Percentiles rank a stretch among this genome's conserved stretches.
Evolutionary conservation across 2,888 invertebrate species (phyloP).

Genomic region (Anticlea derivata): DNA sequence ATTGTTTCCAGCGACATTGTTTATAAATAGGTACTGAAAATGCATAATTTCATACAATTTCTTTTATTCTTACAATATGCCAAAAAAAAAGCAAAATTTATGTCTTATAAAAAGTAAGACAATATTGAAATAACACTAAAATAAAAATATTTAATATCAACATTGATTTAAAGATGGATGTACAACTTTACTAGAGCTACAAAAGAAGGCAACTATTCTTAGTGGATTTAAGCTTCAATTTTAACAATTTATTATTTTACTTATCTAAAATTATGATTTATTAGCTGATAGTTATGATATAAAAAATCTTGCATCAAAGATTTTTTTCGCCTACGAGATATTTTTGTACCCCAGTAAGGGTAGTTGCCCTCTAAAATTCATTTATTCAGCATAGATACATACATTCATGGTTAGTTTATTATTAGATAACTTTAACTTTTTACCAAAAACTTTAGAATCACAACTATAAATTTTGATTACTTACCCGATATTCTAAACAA

Average conservation of each 20-base stretch:
- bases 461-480: slow-evolving; percentile 55
- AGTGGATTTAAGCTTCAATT: slow-evolving; percentile 11
- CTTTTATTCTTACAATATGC: slow-evolving; percentile 45
- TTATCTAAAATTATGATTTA: background rate
- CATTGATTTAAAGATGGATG: slow-evolving; percentile 49
- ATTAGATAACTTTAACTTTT: slow-evolving; percentile 37
- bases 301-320: too few species aligned
- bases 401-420: slow-evolving; percentile 28
- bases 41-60: slow-evolving; percentile 41
- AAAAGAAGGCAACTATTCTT: slow-evolving; percentile 36
- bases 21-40: slow-evolving; percentile 29
- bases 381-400: slow-evolving; percentile 27
- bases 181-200: slow-evolving; percentile 45
- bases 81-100: slow-evolving; percentile 46
- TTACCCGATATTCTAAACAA: slow-evolving; percentile 55
- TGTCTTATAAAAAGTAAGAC: slow-evolving; percentile 51
- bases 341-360: slow-evolving; percentile 16
- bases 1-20: too few species aligned
- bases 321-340: too few species aligned
- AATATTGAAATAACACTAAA: slow-evolving; percentile 48
- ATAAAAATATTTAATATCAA: slow-evolving; percentile 54
- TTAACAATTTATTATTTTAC: background rate
- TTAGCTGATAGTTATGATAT: too few species aligned
- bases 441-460: slow-evolving; percentile 42
- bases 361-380: slow-evolving; percentile 28